Percentiles rank a stretch among this genome's conserved stretches.
phyloP scores from a whole-genome alignment of 2,797 vertebrate genomes.

The Acomys russatus region DNA sequence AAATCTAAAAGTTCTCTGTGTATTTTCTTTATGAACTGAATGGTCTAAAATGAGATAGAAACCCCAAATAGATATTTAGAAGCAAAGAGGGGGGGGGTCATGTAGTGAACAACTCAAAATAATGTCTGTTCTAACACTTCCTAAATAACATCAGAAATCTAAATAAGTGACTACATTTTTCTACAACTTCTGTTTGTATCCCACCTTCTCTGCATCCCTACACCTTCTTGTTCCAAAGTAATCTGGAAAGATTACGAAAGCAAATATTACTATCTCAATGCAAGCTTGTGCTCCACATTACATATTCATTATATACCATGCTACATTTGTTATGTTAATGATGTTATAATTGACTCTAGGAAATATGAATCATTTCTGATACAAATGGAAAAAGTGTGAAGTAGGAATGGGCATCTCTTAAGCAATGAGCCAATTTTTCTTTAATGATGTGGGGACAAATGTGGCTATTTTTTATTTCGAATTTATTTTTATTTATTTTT shows the following conservation, averaged over 20 bases:
- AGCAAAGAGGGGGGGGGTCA: no score
- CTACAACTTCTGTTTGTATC: neutral
- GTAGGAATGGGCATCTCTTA: neutral
- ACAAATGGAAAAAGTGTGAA: neutral
- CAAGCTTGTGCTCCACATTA: neutral
- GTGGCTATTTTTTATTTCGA: neutral
- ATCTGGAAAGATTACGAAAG: neutral
- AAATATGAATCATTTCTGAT: neutral
- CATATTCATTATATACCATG: neutral
- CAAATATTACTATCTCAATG: neutral
- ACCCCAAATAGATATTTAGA: no score
- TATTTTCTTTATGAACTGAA: no score
- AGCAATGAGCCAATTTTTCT: neutral
- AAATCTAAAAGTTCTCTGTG: no score
- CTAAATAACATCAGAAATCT: no score
- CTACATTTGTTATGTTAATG: neutral
- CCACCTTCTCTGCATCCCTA: no score
- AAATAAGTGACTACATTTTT: neutral
- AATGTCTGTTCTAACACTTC: no score
- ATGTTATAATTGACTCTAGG: neutral
- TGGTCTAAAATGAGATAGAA: no score
- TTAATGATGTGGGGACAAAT: neutral
- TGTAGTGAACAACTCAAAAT: no score
- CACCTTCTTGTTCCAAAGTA: neutral
- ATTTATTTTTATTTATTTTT: no score